Base-by-base conservation (phyloP, 23 tunicate species). In the Ascidia mentula region DNA sequence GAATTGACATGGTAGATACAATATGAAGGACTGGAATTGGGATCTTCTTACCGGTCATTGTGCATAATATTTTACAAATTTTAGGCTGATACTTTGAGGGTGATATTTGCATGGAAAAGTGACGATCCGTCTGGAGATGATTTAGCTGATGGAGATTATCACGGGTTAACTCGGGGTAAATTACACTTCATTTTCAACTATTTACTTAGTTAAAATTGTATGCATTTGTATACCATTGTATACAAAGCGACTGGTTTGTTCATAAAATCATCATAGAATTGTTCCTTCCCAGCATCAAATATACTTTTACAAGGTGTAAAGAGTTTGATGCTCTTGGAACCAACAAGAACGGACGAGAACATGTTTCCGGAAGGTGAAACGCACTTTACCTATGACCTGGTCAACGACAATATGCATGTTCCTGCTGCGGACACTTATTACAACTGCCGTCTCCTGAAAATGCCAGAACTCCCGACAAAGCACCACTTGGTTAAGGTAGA, bases 401-500 rank as follows among this genome's bases (percentile, higher is more conserved):
- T 74, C 31, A 81, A 80, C 72, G 80, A 81, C 31, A 59, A 80
- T 3, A 81, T 87, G 40, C 72, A 75, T 45, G 38, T 87, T 31
- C 91, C 91, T 13, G 78, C 91, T 0, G 82, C 13, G 69, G 72
- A 69, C 35, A 79, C 86, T 22, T 81, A 87, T 42, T 87, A 87
- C 81, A 87, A 87, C 45, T 87, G 91, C 72, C 85, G 80, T 36
- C 22, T 87, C 22, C 20, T 65, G 39, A 80, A 74, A 32, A 45
- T 87, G 18, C 91, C 91, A 2, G 37, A 61, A 28, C 31, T 80
- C 59, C 17, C 85, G 22, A 36, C 33, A 18, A 87, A 80, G 46
- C 86, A 74, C 26, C 91, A 87, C 38, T 60, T 87, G 18, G 86
- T 87, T 9, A 87, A 81, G 72, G 91, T 87, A 38, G 34, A 18